Conservation (phyloP, 2,113 vertebrate species). For the Colistium nudipinnis region DNA sequence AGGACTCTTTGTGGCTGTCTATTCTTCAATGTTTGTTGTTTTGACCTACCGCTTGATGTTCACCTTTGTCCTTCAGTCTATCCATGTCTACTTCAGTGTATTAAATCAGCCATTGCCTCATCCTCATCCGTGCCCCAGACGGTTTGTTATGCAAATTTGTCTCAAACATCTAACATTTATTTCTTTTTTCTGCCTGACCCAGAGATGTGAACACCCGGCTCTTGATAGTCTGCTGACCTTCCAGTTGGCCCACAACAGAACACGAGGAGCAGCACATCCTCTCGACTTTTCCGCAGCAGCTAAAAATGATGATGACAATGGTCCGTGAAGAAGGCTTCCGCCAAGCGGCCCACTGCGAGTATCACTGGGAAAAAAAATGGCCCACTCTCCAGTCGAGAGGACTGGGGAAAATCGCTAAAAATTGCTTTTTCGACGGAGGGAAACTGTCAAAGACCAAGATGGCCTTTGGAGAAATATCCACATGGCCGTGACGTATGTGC, state of each 20-base stretch:
- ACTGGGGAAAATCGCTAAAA: no score
- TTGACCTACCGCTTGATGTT: conserved; percentile 15
- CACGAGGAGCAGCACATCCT: conserved; percentile 32
- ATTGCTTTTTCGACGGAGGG: no score
- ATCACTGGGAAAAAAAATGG: conserved; percentile 13
- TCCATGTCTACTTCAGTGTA: no score
- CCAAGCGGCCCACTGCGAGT: conserved; percentile 26
- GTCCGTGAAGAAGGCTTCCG: conserved; percentile 7
- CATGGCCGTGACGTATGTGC: no score
- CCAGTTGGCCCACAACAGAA: conserved; percentile 39
- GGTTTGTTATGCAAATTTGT: conserved; percentile 7
- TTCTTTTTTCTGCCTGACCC: conserved; percentile 6
- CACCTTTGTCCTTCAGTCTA: conserved; percentile 11
- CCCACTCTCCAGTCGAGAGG: background rate
- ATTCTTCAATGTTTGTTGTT: conserved; percentile 30
- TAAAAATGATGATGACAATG: conserved; percentile 17
- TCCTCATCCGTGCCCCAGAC: background rate
- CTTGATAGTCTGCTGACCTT: conserved; percentile 58
- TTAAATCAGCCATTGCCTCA: conserved; percentile 12
- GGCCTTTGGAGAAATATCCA: no score
- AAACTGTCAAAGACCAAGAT: no score
- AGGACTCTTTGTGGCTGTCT: conserved; percentile 12
- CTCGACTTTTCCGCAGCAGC: conserved; percentile 41
- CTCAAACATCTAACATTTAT: conserved; percentile 19
- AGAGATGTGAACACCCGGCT: conserved; percentile 17